phyloP scores from a whole-genome alignment of 2,113 vertebrate species.

The Gadus chalcogrammus region DNA sequence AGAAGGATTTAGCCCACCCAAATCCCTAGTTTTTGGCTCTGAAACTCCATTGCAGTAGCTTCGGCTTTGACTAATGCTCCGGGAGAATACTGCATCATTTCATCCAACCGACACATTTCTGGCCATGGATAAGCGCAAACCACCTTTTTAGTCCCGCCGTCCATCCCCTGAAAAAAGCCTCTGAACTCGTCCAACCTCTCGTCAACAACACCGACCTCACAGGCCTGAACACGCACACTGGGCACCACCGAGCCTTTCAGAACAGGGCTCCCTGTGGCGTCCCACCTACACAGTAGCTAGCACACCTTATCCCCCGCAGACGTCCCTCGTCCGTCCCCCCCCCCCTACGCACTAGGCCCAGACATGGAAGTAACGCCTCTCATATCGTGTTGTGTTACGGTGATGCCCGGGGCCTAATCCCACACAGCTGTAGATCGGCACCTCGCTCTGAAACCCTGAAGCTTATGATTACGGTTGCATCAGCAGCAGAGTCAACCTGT shows the following conservation, averaged over 20 bases:
- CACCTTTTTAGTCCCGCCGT: constrained; percentile 33
- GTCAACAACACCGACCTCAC: not conserved
- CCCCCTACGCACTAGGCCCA: no score
- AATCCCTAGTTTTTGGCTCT: constrained; percentile 25
- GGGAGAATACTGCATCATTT: constrained; percentile 41
- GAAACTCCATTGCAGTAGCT: constrained; percentile 20
- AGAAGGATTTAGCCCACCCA: constrained; percentile 2
- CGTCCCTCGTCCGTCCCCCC: no score
- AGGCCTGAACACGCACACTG: not conserved
- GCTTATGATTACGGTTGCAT: not conserved
- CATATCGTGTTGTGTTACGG: no score
- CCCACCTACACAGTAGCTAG: no score
- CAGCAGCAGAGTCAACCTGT: not conserved
- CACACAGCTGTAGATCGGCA: not conserved
- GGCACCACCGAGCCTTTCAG: not conserved
- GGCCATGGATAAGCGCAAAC: constrained; percentile 5
- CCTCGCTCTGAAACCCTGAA: constrained; percentile 4
- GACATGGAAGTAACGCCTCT: no score
- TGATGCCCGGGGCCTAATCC: no score
- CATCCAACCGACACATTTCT: constrained; percentile 28
- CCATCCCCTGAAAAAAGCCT: constrained; percentile 16
- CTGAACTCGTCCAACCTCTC: constrained; percentile 1
- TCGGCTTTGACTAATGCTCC: constrained; percentile 27
- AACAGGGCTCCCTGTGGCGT: no score
- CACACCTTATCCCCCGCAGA: no score